Evolutionary conservation across 2,888 invertebrate genomes (phyloP), one percentile per base, ranked within the genome.

Genomic region (Vandiemenella viatica): DNA sequence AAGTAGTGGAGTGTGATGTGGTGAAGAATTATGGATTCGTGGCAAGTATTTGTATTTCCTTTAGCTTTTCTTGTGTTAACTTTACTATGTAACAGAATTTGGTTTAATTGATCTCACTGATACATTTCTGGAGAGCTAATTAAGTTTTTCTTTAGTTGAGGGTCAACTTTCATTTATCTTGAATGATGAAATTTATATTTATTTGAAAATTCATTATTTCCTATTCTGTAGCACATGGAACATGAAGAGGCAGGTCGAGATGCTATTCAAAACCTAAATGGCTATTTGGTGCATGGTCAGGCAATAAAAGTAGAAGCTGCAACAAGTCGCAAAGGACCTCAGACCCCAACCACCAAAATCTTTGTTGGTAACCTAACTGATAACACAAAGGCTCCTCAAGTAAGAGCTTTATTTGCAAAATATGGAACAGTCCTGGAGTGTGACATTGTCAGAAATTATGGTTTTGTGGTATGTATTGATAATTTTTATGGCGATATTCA

Each of bases 21-120:
- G 87, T 95, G 63, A 90, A 92, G 74, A 95, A 95, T 75, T 96
- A 91, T 80, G 96, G 95, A 62, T 96, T 96, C 77, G 93, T 97
- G 70, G 76, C 75, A 62, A 71, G 73, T 65, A 4, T 32, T 32
- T 3, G 4, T 32, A n/a, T n/a, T n/a, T n/a, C n/a, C n/a, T n/a
- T n/a, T n/a, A n/a, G n/a, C n/a, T n/a, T n/a, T n/a, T n/a, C n/a
- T n/a, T n/a, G n/a, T n/a, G n/a, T n/a, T n/a, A n/a, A n/a, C n/a
- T n/a, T n/a, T n/a, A n/a, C n/a, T n/a, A n/a, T n/a, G n/a, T n/a
- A n/a, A n/a, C n/a, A n/a, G n/a, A n/a, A n/a, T n/a, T n/a, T n/a
- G n/a, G n/a, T n/a, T n/a, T n/a, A n/a, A n/a, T n/a, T n/a, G n/a
- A n/a, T n/a, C n/a, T n/a, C n/a, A n/a, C n/a, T n/a, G n/a, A n/a